Base-by-base conservation (phyloP, 2,888 invertebrate species). In the Furcula furcula region DNA sequence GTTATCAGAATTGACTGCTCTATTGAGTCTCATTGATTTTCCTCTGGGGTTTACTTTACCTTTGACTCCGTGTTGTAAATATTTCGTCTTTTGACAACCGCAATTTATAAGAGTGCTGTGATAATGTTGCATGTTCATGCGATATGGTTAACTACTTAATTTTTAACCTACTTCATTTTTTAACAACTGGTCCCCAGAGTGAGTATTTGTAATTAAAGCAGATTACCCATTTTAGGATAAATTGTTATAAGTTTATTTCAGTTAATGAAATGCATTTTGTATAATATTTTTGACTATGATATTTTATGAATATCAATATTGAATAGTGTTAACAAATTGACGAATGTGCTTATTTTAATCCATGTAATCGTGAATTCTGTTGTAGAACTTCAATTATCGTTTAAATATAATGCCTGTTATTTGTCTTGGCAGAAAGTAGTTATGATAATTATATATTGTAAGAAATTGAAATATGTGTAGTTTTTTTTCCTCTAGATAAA, bases 31-130 rank as follows among this genome's bases (percentile, higher is more conserved):
- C 61, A 46, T 52, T 48, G 49, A 37, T 41, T 53, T 55, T 38
- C 66, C 77, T 76, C 72, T 75, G 80, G 75, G 67, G 53, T 60
- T 42, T 54, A 49, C 55, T 55, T 30, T 29, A 46, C 48, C 62
- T 54, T 61, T 54, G 56, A 55, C 56, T 64, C 53, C 49, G 55
- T 60, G 49, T 57, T 71, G 70, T 79, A 73, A 65, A 73, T 77
- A 61, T 66, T 64, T 68, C 50, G 65, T 73, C 65, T 65, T 54
- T 68, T 71, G 76, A 82, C 78, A 69, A 62, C 69, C 57, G 69
- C 78, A 77, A 77, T 74, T 73, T 69, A 28, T 70, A 73, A 64
- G 72, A 85, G 79, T 83, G 83, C 86, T 86, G 86, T 86, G 86
- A 86, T 85, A 83, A 69, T 51, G 52, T 70, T 74, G 64, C 60